Conservation (phyloP, 2,113 vertebrate genomes). For the Perognathus longimembris region DNA sequence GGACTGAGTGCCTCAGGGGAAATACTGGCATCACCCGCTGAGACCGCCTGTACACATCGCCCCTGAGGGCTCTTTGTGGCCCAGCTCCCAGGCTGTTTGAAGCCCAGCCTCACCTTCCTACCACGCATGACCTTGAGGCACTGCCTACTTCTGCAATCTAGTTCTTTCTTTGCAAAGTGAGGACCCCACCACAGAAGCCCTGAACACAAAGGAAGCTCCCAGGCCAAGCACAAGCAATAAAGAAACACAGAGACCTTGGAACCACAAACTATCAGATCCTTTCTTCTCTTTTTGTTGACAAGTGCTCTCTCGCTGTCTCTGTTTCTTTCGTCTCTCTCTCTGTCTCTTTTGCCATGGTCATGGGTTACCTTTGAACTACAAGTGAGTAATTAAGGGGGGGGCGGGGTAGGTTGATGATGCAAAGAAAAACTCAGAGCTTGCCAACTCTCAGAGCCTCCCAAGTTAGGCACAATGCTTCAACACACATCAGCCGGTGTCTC, state of each 20-base stretch:
- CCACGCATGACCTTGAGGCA: background rate
- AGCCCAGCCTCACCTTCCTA: background rate
- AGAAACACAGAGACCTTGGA: background rate
- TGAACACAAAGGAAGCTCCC: background rate
- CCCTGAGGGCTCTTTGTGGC: background rate
- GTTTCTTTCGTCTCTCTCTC: no score
- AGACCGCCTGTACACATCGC: no score
- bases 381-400: background rate
- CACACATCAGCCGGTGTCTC: background rate
- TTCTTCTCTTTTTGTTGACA: background rate
- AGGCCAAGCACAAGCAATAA: background rate
- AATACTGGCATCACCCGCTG: rapidly evolving
- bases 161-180: constrained; percentile 25
- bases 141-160: constrained; percentile 49
- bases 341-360: background rate
- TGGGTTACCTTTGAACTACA: background rate
- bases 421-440: background rate
- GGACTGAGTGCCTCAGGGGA: background rate
- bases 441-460: background rate
- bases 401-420: background rate
- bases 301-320: background rate
- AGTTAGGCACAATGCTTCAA: background rate
- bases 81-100: background rate
- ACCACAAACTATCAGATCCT: background rate
- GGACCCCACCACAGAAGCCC: background rate